Base-by-base conservation (phyloP, 1,140 invertebrate genomes). In the Megalonaias nervosa region DNA sequence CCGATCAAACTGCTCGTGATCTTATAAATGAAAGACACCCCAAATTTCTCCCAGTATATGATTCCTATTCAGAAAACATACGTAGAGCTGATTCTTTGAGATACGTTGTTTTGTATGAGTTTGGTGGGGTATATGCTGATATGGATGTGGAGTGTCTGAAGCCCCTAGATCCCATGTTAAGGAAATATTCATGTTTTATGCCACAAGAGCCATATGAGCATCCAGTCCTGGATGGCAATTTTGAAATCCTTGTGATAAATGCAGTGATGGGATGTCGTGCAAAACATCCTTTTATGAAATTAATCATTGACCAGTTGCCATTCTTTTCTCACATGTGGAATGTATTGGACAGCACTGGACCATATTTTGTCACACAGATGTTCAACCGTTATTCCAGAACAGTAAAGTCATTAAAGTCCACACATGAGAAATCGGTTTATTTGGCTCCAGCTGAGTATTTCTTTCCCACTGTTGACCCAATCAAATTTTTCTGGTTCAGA, bases 141-240 rank as follows among this genome's bases (percentile, higher is more conserved):
- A 80, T 90, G 81, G 89, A 89, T 72, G 80, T 89, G 76, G 87
- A 90, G 74, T 86, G 84, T 73, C 75, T 90, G 4, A 78, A 81
- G 60, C 81, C 86, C 17, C 26, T 90, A 12, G 82, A 86, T 66
- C 85, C 87, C 13, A 76, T 88, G 21, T 66, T 81, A 5, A 73
- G 74, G 13, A 87, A 86, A 74, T 88, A 88, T 76, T 67, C 81
- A 1, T 89, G 89, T 81, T 87, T 89, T 75, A 48, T 90, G 26
- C 84, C 85, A 31, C 87, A 90, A 73, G 89, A 90, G 76, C 88
- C 89, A 21, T 87, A 85, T 65, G 89, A 86, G 77, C 88, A 90
- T 80, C 82, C 89, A 1, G 80, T 88, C 65, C 73, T 87, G 67
- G 86, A 86, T 71, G 79, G 82, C n/a, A 88, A 87, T 74, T 87